Evolutionary conservation across 2,113 vertebrate species (phyloP).

Genomic region (Willisornis vidua): DNA sequence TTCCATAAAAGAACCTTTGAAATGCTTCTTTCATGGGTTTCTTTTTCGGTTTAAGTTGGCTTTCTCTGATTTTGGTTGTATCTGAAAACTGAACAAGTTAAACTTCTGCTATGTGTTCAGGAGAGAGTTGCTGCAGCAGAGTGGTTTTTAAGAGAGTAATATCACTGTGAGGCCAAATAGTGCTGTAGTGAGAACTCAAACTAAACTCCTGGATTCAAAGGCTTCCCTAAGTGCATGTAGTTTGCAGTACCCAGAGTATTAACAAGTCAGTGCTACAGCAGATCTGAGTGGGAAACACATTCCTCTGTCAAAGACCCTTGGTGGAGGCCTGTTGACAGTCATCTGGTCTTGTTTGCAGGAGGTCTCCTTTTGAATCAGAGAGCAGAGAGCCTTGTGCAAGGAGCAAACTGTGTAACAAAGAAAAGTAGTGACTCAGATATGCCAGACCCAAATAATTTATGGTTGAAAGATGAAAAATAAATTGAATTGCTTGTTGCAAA

Average conservation of each 20-base stretch:
- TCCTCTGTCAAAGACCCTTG: background rate
- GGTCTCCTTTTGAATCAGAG: accelerated
- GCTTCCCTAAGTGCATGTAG: background rate
- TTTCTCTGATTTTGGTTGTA: background rate
- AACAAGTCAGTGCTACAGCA: background rate
- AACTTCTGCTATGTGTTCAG: background rate
- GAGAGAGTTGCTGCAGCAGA: background rate
- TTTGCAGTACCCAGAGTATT: background rate
- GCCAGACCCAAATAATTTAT: background rate
- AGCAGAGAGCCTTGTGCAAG: background rate
- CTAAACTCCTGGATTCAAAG: background rate
- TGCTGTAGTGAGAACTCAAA: background rate
- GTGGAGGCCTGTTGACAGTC: background rate
- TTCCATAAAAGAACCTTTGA: background rate
- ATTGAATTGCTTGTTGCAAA: background rate
- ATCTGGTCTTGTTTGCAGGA: background rate
- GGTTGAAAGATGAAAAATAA: background rate
- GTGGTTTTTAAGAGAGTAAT: background rate
- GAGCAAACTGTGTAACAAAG: background rate
- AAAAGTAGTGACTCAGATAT: background rate
- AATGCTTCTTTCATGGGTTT: background rate
- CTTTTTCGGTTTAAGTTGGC: background rate
- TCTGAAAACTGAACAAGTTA: background rate
- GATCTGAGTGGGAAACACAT: background rate
- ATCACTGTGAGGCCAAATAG: background rate